Base-by-base conservation (phyloP, 2,888 invertebrate genomes). In the Napeogenes sylphis region DNA sequence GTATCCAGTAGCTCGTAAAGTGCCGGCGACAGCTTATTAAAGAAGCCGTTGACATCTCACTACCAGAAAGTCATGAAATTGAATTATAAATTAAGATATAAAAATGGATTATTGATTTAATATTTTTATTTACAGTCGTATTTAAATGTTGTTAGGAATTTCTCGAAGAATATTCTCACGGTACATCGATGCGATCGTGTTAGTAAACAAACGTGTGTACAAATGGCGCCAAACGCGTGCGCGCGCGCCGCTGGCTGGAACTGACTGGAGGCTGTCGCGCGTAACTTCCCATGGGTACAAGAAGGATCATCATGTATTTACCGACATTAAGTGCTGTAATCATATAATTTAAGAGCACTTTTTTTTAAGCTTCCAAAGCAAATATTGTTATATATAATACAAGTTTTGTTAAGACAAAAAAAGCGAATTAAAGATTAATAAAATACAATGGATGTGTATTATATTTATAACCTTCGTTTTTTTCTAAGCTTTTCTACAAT, bases 191-290 rank as follows among this genome's bases (percentile, higher is more conserved):
- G 14, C 30, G 57, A 51, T 57, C 56, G 46, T 85, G 82, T 79
- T 84, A 64, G 85, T 88, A 87, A 88, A 88, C 86, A 86, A 85
- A 79, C 78, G 73, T 66, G 73, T 72, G 73, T 69, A 67, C 70
- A 73, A 70, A 70, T 70, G 69, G 64, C 70, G 68, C 69, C 65
- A 71, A 68, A 87, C 80, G 79, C 90, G 90, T 90, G 90, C 90
- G 90, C 84, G 71, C 89, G 89, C 89, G 89, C 85, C 68, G 80
- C 79, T 79, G 63, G 77, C 86, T 79, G 81, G 79, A 83, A 78
- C 81, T 84, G 79, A 90, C 90, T 90, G 87, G 84, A 87, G 85
- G 82, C 84, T 87, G 84, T 81, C 83, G 83, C 75, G 79, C 81
- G 78, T 82, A 83, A 77, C 83, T 81, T 85, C 85, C 82, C 79